Evolutionary conservation across 1,140 invertebrate species (phyloP).

Genomic region (Pogonus chalceus): DNA sequence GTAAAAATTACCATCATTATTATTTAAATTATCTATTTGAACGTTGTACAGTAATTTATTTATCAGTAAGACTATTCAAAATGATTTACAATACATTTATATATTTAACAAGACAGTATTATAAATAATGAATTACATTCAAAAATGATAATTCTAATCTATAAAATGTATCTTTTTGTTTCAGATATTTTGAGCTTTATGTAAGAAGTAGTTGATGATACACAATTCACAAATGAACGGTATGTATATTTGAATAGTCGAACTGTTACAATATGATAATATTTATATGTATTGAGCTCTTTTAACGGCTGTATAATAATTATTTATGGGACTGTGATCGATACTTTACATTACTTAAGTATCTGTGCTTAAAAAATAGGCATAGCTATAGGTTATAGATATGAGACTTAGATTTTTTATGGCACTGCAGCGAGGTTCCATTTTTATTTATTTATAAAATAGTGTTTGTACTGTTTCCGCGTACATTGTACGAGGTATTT

Average conservation of each 20-base stretch:
- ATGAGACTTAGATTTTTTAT: neutral
- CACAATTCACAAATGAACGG: neutral
- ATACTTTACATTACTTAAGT: too few species aligned
- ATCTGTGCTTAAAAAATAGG: neutral
- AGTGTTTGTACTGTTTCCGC: slow-evolving; percentile 1
- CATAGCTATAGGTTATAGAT: too few species aligned
- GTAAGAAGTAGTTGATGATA: too few species aligned
- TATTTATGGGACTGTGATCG: neutral
- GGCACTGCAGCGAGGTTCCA: slow-evolving; percentile 1
- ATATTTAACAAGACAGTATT: too few species aligned
- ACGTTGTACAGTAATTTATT: neutral
- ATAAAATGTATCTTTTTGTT: neutral
- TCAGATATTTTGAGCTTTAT: neutral
- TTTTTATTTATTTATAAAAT: neutral
- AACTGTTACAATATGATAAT: neutral
- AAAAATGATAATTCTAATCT: neutral
- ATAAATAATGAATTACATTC: neutral
- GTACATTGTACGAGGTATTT: neutral
- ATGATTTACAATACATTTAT: neutral
- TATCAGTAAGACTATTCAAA: too few species aligned
- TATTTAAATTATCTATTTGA: neutral
- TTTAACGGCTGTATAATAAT: neutral
- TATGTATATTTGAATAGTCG: neutral
- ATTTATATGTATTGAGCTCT: neutral
- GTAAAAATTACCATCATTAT: neutral